Evolutionary conservation across 2,888 invertebrate genomes (phyloP), one percentile per base, ranked within the genome.

Genomic region (Altica lythri): DNA sequence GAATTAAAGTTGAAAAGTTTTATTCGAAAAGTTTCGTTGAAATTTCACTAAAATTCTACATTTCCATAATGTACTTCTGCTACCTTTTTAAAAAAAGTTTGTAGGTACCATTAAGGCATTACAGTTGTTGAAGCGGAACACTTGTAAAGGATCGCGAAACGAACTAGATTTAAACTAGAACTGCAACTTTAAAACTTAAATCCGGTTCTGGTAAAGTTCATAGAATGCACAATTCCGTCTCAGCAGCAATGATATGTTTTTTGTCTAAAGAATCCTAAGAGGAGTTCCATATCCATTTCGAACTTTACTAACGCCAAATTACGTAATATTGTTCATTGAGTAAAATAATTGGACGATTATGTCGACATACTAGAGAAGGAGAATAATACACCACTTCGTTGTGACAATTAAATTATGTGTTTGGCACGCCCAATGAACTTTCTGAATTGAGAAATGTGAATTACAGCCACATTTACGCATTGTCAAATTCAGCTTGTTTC

Each of bases 221-320:
- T 47, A 49, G 57, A 60, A 62, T 52, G 53, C 49, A 55, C 52
- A 53, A 51, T 46, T 35, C 40, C 48, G 51, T 55, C 55, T 54
- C 52, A 49, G 55, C 52, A 49, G 55, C 56, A 19, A 35, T 44
- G 48, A 48, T 44, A 38, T 49, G 44, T 52, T 54, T 30, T 50
- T 60, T 60, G 57, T 61, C 40, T 57, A 10, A 19, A 45, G 50
- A 49, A 53, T 40, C 52, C 56, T 53, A 17, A 40, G 46, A 48
- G n/a, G n/a, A 53, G 53, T 42, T 53, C 45, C 52, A 38, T 43
- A 52, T 44, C 52, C 52, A 44, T 52, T 56, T 44, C 55, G 48
- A 56, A 52, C 51, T 52, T 48, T 44, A 43, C 37, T 48, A 44
- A 44, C 34, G 44, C 44, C 51, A 52, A 52, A 56, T 56, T 56